Percentiles rank a stretch among this genome's conserved stretches.
These are phyloP conservation scores for Poecilus cupreus DNA, from an alignment of 2,888 invertebrate species.

Conservation along the genomic window DNA sequence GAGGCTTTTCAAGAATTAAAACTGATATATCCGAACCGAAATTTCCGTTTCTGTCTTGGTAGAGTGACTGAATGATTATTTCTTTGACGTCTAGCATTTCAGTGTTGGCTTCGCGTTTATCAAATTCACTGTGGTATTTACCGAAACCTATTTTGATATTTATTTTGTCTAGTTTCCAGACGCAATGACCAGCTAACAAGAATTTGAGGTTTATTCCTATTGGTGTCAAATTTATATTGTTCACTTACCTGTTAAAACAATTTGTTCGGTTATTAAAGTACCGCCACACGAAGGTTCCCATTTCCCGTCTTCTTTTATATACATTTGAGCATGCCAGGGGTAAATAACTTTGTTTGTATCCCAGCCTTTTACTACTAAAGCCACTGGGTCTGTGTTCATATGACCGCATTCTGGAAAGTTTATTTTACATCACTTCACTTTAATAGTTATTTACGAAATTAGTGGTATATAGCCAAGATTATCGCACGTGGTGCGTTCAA, in stretches of 20 bases:
- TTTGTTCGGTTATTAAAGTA: conserved; percentile 73
- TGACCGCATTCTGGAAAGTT: conserved; percentile 69
- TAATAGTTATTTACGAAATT: too few species aligned
- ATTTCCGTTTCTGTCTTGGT: conserved; percentile 73
- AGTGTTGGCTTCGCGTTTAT: conserved; percentile 64
- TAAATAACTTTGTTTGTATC: conserved; percentile 69
- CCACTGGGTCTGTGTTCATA: conserved; percentile 66
- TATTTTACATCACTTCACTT: too few species aligned
- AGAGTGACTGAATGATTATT: conserved; percentile 72
- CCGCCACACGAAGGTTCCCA: conserved; percentile 77
- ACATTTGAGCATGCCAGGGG: conserved; percentile 78
- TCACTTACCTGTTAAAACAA: conserved; percentile 70
- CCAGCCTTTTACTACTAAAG: conserved; percentile 72
- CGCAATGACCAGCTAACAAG: conserved; percentile 71
- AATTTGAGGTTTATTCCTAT: too few species aligned
- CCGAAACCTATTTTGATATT: conserved; percentile 69
- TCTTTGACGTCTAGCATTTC: conserved; percentile 70
- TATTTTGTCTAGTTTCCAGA: conserved; percentile 69
- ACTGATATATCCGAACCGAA: conserved; percentile 77
- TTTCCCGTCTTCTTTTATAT: conserved; percentile 69
- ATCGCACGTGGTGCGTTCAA: too few species aligned
- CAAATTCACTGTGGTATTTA: conserved; percentile 69
- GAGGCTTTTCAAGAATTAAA: conserved; percentile 70
- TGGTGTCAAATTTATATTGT: too few species aligned
- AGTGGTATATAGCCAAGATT: too few species aligned